These are phyloP conservation scores for Lophotriccus pileatus DNA, from an alignment of 2,797 vertebrate genomes.

Conservation along the genomic window DNA sequence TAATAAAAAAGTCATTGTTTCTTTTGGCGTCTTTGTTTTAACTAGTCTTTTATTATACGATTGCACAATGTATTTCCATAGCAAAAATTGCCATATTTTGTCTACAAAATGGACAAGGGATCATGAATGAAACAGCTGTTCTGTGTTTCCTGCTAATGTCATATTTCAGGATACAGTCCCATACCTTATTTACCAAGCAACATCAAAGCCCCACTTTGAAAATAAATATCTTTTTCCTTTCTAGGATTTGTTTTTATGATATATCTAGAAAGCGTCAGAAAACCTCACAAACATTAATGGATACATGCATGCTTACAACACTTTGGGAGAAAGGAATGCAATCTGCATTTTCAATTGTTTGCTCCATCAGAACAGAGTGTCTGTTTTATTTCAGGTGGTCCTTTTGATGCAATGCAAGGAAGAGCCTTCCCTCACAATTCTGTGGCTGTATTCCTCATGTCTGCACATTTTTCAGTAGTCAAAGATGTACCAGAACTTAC, in stretches of 20 bases:
- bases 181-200: background rate
- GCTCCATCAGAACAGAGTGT: background rate
- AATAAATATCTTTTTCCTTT: background rate
- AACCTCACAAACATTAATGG: background rate
- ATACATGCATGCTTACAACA: background rate
- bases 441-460: background rate
- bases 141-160: background rate
- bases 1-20: background rate
- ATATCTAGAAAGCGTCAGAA: background rate
- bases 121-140: background rate
- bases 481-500: background rate
- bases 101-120: background rate
- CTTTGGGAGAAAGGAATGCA: background rate
- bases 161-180: background rate
- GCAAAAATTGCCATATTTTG: background rate
- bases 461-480: background rate
- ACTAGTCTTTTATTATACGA: background rate
- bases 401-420: background rate
- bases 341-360: background rate
- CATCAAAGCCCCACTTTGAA: background rate
- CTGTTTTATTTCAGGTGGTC: background rate
- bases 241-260: background rate
- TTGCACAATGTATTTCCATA: background rate
- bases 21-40: background rate
- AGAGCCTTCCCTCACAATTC: background rate